phyloP scores from a whole-genome alignment of 53 echinoderm and acorn worm genomes.

The Mesocentrotus franciscanus region DNA sequence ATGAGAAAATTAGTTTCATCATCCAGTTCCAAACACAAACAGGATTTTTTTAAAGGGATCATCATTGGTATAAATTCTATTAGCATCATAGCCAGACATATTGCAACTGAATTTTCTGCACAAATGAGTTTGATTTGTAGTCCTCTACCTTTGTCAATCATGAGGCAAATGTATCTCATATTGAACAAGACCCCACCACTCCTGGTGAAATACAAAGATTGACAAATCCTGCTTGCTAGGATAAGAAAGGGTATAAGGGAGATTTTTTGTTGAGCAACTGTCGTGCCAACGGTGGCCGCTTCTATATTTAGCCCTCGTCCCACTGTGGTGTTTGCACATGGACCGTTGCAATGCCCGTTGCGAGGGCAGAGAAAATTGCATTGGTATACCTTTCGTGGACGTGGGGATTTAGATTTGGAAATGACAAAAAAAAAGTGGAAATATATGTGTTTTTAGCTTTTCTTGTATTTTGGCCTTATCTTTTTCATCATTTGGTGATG shows the following conservation, averaged over 20 bases:
- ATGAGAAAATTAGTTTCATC: too few species aligned
- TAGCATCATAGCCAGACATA: too few species aligned
- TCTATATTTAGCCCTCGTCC: slow-evolving; percentile 38
- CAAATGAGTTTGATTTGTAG: not conserved
- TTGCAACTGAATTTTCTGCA: too few species aligned
- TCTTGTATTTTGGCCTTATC: not conserved
- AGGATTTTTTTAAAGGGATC: too few species aligned
- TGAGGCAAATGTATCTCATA: not conserved
- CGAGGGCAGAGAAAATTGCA: slow-evolving; percentile 38
- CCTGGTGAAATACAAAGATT: slow-evolving; percentile 15
- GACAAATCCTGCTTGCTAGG: slow-evolving; percentile 13
- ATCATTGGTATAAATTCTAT: too few species aligned
- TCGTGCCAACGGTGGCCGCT: not conserved
- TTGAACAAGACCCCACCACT: not conserved
- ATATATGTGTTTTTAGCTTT: not conserved
- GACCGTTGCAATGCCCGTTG: not conserved
- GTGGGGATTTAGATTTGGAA: not conserved
- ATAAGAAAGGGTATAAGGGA: slow-evolving; percentile 3
- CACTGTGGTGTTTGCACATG: slow-evolving; percentile 36
- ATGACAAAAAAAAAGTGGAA: not conserved
- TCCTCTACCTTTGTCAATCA: not conserved
- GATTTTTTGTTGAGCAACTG: slow-evolving; percentile 23
- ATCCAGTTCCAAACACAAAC: too few species aligned
- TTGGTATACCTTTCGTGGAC: not conserved
- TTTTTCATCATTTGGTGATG: not conserved